Conservation (phyloP, 2,113 vertebrate genomes). For the Hirundichthys speculiger region DNA sequence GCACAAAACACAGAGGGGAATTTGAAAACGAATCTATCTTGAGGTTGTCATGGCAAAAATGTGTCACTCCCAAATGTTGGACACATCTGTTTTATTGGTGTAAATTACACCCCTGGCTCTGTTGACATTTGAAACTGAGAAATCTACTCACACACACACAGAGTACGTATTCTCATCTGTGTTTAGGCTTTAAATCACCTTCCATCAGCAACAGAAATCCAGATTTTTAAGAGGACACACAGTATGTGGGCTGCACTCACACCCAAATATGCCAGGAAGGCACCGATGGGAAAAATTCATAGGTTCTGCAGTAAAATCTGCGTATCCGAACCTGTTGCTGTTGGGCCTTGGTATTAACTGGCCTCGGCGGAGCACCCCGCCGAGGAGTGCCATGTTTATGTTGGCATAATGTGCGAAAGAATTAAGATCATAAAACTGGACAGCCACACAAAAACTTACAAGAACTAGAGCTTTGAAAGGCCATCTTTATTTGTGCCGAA, state of each 20-base stretch:
- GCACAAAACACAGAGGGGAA: too few species aligned
- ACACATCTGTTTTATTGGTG: slow-evolving; percentile 14
- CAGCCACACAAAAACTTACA: slow-evolving; percentile 93
- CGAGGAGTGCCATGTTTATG: slow-evolving; percentile 94
- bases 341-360: slow-evolving; percentile 86
- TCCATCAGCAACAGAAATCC: slow-evolving; percentile 14
- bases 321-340: slow-evolving; percentile 93
- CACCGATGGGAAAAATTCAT: slow-evolving; percentile 90
- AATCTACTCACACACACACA: slow-evolving; percentile 9
- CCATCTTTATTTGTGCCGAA: slow-evolving; percentile 85
- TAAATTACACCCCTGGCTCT: slow-evolving; percentile 31
- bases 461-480: slow-evolving; percentile 82
- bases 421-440: slow-evolving; percentile 97
- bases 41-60: too few species aligned
- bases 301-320: slow-evolving; percentile 92
- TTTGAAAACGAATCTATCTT: too few species aligned
- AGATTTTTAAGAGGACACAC: slow-evolving; percentile 26
- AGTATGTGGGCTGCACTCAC: slow-evolving; percentile 34
- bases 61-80: background rate
- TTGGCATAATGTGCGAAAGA: slow-evolving; percentile 97
- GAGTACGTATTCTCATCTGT: background rate
- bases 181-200: slow-evolving; percentile 45
- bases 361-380: slow-evolving; percentile 88
- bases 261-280: slow-evolving; percentile 73
- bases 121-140: slow-evolving; percentile 38